Percentiles rank a stretch among this genome's conserved stretches.
Evolutionary conservation across 2,888 invertebrate species (phyloP).

Genomic region (Furcula furcula): DNA sequence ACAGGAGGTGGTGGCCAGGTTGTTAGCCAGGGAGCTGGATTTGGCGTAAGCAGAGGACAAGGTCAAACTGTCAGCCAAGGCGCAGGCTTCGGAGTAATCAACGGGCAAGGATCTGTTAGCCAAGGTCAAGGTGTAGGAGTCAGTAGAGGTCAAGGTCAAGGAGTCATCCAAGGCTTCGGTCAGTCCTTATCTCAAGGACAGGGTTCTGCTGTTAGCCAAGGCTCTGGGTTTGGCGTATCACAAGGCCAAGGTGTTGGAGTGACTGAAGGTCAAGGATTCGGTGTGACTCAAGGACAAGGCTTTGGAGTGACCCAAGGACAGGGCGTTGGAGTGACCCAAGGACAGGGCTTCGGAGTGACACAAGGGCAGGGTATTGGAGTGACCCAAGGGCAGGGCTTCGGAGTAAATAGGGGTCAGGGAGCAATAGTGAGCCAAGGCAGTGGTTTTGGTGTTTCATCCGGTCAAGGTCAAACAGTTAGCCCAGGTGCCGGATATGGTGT

Average conservation of each 20-base stretch:
- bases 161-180: not conserved
- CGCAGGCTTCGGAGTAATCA: slow-evolving; percentile 4
- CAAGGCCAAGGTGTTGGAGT: not conserved
- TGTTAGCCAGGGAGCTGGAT: slow-evolving; percentile 11
- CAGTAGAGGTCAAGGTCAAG: slow-evolving; percentile 5
- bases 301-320: slow-evolving; percentile 8
- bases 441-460: not conserved
- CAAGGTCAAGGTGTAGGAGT: slow-evolving; percentile 4
- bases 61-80: slow-evolving; percentile 17
- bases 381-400: slow-evolving; percentile 11
- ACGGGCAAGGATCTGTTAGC: slow-evolving; percentile 3
- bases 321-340: slow-evolving; percentile 14
- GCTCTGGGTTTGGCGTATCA: slow-evolving; percentile 14
- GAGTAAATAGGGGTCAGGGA: slow-evolving; percentile 5
- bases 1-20: slow-evolving; percentile 26
- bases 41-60: slow-evolving; percentile 8
- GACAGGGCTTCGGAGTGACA: slow-evolving; percentile 14
- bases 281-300: slow-evolving; percentile 1
- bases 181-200: slow-evolving; percentile 7
- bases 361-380: slow-evolving; percentile 13
- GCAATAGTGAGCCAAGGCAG: slow-evolving; percentile 18
- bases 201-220: slow-evolving; percentile 13
- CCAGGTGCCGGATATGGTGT: not conserved
- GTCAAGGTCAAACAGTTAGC: not conserved
- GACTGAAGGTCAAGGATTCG: slow-evolving; percentile 1